A percentile compares a stretch with the other conserved stretches of the same genome.
These are phyloP conservation scores for Drosophila diplacantha DNA, from an alignment of 2,888 invertebrate genomes.

Conservation along the genomic window DNA sequence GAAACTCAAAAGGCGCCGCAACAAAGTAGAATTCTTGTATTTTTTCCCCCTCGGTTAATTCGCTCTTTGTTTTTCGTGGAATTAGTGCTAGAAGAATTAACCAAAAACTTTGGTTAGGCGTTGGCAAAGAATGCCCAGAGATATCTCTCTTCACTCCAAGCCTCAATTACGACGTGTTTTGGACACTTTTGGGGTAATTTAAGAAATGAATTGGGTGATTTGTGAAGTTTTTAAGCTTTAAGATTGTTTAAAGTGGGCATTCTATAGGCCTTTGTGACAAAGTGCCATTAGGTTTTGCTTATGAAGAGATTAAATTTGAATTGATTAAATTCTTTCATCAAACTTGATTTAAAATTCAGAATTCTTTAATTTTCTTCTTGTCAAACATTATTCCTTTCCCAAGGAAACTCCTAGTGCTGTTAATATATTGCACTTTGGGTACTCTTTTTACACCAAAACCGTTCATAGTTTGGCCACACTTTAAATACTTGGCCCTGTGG, in stretches of 20 bases:
- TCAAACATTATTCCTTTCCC: no score
- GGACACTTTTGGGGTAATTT: slow-evolving; percentile 3
- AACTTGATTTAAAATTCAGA: no score
- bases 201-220: not conserved
- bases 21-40: slow-evolving; percentile 45
- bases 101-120: slow-evolving; percentile 46
- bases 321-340: no score
- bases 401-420: no score
- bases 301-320: no score
- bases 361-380: not conserved
- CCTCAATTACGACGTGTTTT: slow-evolving; percentile 21
- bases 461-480: not conserved
- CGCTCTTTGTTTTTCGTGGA: slow-evolving; percentile 28
- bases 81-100: slow-evolving; percentile 40
- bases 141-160: slow-evolving; percentile 14
- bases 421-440: no score
- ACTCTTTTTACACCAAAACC: not conserved
- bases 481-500: not conserved
- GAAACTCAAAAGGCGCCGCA: slow-evolving; percentile 42
- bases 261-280: no score
- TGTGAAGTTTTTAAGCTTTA: not conserved
- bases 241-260: no score
- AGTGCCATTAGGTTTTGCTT: no score
- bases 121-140: slow-evolving; percentile 34
- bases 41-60: slow-evolving; percentile 32